These are phyloP conservation scores for Muscicapa comitata DNA, from an alignment of 2,797 vertebrate species.

Conservation along the genomic window DNA sequence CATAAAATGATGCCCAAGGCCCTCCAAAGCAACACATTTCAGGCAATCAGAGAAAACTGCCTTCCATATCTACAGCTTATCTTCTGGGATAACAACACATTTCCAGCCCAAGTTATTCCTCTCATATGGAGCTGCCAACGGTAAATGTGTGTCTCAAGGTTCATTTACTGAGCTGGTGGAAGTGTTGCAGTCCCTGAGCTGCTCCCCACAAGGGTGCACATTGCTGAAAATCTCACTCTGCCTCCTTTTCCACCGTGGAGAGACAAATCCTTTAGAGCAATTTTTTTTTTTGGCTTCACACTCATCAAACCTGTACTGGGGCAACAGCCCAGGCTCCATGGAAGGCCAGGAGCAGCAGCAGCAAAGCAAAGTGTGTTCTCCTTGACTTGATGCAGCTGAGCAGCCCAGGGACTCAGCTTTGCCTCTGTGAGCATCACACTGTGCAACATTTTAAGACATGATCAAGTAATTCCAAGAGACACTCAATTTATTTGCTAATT, in stretches of 20 bases:
- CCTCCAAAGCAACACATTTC: neutral
- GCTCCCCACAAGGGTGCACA: neutral
- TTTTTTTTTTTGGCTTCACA: neutral
- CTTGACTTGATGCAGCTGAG: neutral
- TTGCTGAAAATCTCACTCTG: neutral
- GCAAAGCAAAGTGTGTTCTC: neutral
- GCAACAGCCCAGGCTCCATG: neutral
- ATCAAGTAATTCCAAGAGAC: slow-evolving; percentile 59
- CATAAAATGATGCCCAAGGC: neutral
- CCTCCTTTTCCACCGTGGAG: fast-evolving
- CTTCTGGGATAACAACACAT: neutral
- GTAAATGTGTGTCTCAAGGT: neutral
- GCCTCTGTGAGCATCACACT: neutral
- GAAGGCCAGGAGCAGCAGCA: neutral
- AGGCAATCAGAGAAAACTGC: neutral
- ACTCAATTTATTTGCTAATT: slow-evolving; percentile 67
- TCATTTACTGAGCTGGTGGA: neutral
- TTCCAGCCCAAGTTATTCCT: neutral
- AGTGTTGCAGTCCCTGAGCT: neutral
- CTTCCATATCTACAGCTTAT: neutral
- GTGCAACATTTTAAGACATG: neutral
- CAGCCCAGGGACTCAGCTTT: neutral
- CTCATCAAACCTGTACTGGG: neutral
- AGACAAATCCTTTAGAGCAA: neutral
- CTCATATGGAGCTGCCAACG: neutral